phyloP scores from a whole-genome alignment of 2,113 vertebrate species.

The Bothrops jararaca region DNA sequence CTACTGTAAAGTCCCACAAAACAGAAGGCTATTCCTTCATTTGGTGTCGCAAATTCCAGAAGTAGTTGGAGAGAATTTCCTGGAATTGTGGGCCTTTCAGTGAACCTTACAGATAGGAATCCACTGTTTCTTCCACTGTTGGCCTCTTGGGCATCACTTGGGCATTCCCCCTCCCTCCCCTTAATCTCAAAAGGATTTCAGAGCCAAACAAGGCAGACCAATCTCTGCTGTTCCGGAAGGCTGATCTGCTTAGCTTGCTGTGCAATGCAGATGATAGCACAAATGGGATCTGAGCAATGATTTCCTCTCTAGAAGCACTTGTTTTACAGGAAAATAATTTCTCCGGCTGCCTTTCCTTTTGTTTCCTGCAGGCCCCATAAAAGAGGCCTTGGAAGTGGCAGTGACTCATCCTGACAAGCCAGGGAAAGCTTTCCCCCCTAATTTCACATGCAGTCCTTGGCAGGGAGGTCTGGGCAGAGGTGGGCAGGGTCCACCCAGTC shows the following conservation, averaged over 20 bases:
- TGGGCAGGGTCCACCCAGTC: conserved; percentile 94
- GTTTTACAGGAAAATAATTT: background rate
- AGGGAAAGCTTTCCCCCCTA: conserved; percentile 70
- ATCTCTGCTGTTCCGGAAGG: background rate
- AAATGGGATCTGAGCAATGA: background rate
- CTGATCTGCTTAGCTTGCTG: fast-evolving
- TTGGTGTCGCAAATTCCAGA: background rate
- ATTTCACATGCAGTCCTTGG: conserved; percentile 90
- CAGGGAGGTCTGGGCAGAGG: conserved; percentile 94
- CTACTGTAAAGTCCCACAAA: background rate
- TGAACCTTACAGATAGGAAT: conserved; percentile 24
- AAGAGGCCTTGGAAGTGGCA: conserved; percentile 27
- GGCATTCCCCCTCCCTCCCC: fast-evolving
- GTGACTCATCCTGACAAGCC: conserved; percentile 71
- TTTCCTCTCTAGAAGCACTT: conserved; percentile 32
- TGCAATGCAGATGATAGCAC: background rate
- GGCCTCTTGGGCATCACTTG: too few species aligned
- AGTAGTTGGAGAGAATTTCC: background rate
- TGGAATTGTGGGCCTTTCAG: background rate
- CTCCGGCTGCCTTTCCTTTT: conserved; percentile 22
- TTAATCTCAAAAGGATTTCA: background rate
- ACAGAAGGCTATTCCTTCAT: background rate
- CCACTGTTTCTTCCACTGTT: background rate
- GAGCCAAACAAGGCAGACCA: background rate
- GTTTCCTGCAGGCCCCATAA: conserved; percentile 61